Evolutionary conservation across 2,113 vertebrate species (phyloP).

Genomic region (Bubo scandiacus): DNA sequence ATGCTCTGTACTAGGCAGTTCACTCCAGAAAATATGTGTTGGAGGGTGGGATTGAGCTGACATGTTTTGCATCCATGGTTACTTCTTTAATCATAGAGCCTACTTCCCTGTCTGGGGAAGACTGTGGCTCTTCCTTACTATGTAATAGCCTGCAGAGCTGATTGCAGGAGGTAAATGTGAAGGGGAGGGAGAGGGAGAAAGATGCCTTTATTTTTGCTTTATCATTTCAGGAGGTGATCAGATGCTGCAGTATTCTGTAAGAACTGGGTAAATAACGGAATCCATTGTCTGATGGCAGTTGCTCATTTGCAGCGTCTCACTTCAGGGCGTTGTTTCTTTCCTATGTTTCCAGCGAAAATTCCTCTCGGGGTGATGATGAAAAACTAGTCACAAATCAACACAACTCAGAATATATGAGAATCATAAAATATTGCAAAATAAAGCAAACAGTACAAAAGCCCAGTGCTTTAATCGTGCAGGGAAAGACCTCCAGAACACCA

Average conservation of each 20-base stretch:
- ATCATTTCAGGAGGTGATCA: background rate
- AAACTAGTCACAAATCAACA: conserved; percentile 54
- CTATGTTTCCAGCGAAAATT: conserved; percentile 20
- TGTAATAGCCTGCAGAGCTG: background rate
- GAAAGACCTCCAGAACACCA: conserved; percentile 33
- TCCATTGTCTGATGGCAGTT: background rate
- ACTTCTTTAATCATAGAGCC: background rate
- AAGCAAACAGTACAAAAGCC: conserved; percentile 27
- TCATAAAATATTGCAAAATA: conserved; percentile 51
- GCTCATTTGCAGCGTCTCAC: background rate
- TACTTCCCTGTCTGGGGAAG: background rate
- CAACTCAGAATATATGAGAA: conserved; percentile 8
- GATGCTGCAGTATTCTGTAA: background rate
- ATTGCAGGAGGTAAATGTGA: background rate
- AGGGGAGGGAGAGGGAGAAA: background rate
- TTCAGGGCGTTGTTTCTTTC: conserved; percentile 13
- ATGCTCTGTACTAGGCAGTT: background rate
- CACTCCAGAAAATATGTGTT: background rate
- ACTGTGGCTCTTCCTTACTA: background rate
- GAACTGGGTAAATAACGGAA: background rate
- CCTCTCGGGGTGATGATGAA: conserved; percentile 7
- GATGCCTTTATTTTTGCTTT: background rate
- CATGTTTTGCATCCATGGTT: background rate
- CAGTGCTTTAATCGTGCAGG: background rate
- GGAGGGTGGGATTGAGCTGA: background rate